Conservation (phyloP, 2,797 vertebrate species). For the Botia kubotai region DNA sequence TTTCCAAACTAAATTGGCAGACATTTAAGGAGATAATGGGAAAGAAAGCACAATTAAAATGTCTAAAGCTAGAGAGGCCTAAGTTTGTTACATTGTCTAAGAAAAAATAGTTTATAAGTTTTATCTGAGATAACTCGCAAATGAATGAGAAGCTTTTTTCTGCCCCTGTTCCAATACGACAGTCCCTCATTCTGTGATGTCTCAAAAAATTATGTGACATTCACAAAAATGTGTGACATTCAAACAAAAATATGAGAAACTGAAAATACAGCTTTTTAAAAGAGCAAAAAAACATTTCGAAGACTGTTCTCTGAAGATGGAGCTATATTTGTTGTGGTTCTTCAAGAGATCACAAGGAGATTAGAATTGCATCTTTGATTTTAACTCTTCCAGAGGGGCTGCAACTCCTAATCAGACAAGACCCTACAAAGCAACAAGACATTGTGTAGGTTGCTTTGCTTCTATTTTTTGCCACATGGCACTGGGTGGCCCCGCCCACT, state of each 20-base stretch:
- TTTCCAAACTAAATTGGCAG: constrained; percentile 18
- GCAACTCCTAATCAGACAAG: too few species aligned
- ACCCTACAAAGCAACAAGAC: too few species aligned
- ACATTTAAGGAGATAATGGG: background rate
- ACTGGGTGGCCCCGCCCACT: background rate
- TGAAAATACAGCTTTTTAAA: too few species aligned
- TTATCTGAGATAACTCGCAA: background rate
- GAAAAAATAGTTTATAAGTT: background rate
- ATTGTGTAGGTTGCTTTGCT: background rate
- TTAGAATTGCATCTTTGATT: background rate
- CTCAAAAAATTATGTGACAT: too few species aligned
- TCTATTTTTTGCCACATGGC: too few species aligned
- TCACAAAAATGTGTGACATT: too few species aligned
- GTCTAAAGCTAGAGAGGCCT: background rate
- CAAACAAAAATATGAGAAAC: too few species aligned
- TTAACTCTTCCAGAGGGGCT: too few species aligned
- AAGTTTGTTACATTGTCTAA: too few species aligned
- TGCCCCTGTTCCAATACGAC: too few species aligned
- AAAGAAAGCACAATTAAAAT: constrained; percentile 16
- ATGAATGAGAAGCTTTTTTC: too few species aligned
- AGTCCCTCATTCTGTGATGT: too few species aligned
- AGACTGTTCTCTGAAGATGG: background rate
- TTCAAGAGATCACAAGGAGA: background rate
- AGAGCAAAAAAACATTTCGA: background rate
- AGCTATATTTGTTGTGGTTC: background rate